Evolutionary conservation across 2,113 vertebrate genomes (phyloP).

Genomic region (Probosciger aterrimus): DNA sequence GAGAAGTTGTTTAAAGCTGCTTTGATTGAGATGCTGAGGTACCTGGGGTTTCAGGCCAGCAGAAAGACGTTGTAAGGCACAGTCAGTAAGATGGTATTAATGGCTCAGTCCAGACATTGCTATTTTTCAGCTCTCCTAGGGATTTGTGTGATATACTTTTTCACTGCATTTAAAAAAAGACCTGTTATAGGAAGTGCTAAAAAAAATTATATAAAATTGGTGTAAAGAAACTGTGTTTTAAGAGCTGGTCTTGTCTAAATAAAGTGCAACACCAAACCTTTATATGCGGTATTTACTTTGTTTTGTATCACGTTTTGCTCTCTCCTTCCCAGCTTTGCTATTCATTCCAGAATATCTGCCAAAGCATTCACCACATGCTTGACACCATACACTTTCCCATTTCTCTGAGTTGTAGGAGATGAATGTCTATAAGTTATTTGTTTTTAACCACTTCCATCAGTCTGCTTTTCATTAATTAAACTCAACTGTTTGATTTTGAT

Average conservation of each 20-base stretch:
- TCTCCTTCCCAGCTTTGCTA: background rate
- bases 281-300: background rate
- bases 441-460: background rate
- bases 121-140: background rate
- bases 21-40: background rate
- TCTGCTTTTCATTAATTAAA: background rate
- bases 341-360: background rate
- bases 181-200: background rate
- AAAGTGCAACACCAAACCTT: background rate
- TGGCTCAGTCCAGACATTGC: background rate
- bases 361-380: background rate
- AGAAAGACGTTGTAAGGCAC: background rate
- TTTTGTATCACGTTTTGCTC: background rate
- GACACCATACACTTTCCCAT: background rate
- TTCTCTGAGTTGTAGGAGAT: background rate
- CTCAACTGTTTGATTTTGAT: background rate
- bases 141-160: background rate
- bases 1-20: background rate
- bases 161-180: background rate
- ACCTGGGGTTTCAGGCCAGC: background rate
- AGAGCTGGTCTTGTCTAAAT: background rate
- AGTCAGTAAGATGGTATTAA: background rate
- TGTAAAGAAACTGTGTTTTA: background rate
- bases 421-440: background rate
- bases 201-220: background rate